These are phyloP conservation scores for Tenthredo distinguenda DNA, from an alignment of 2,888 invertebrate species.

Conservation along the genomic window DNA sequence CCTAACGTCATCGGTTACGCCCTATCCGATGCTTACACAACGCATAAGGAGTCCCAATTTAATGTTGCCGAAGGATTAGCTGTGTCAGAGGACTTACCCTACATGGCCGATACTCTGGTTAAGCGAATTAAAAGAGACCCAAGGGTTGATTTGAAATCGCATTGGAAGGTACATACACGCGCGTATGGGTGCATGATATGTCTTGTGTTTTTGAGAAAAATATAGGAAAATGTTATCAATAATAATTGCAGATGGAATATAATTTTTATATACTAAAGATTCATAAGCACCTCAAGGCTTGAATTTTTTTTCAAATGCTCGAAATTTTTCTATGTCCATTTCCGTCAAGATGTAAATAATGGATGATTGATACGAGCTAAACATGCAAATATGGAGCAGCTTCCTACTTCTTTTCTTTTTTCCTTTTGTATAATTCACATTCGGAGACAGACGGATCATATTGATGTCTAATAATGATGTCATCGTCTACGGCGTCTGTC, in stretches of 20 bases:
- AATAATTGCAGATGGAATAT: neutral
- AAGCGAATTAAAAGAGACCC: conserved; percentile 80
- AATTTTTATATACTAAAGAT: neutral
- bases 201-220: neutral
- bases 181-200: neutral
- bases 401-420: neutral
- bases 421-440: neutral
- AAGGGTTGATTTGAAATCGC: conserved; percentile 79
- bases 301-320: neutral
- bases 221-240: neutral
- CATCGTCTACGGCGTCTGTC: neutral
- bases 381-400: neutral
- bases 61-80: conserved; percentile 83
- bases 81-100: conserved; percentile 81
- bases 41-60: conserved; percentile 79
- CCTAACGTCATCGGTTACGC: conserved; percentile 83
- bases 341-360: neutral
- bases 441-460: neutral
- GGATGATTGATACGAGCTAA: neutral
- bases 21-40: conserved; percentile 78
- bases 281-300: neutral
- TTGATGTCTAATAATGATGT: neutral
- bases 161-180: conserved; percentile 81
- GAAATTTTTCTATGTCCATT: neutral
- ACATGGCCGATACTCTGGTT: conserved; percentile 81